These are phyloP conservation scores for Cataglyphis albicans DNA, from an alignment of 2,888 invertebrate species.

Conservation along the genomic window DNA sequence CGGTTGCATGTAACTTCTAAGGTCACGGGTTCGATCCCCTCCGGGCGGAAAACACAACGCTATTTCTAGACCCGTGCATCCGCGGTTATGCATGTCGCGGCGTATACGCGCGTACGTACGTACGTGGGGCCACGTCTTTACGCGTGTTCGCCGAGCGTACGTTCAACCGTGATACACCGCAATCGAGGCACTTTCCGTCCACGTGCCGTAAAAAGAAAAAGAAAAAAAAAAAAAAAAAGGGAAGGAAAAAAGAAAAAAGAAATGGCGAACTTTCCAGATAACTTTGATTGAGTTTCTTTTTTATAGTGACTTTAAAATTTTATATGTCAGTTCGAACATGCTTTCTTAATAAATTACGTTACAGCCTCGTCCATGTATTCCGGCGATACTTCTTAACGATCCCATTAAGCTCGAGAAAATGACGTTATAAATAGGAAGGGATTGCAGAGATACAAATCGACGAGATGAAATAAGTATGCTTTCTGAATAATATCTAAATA, in stretches of 20 bases:
- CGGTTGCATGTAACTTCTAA: constrained; percentile 77
- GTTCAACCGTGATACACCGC: constrained; percentile 61
- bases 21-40: constrained; percentile 84
- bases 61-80: constrained; percentile 80
- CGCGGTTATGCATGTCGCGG: constrained; percentile 62
- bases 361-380: not conserved
- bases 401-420: not conserved
- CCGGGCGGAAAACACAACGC: constrained; percentile 81
- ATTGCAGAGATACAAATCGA: not conserved
- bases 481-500: not conserved
- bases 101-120: constrained; percentile 50
- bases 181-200: constrained; percentile 42
- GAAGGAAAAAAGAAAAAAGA: constrained; percentile 23
- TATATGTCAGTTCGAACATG: not conserved
- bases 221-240: not conserved
- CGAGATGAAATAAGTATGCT: not conserved
- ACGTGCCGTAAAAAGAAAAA: constrained; percentile 43
- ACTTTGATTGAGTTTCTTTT: not conserved
- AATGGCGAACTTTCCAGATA: constrained; percentile 7
- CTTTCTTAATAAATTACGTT: not conserved
- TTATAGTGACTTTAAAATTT: not conserved
- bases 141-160: constrained; percentile 56
- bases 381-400: not conserved
- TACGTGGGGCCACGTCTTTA: constrained; percentile 39
- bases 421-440: not conserved